Evolutionary conservation across 2,888 invertebrate species (phyloP).

Genomic region (Caenorhabditis sp.): DNA sequence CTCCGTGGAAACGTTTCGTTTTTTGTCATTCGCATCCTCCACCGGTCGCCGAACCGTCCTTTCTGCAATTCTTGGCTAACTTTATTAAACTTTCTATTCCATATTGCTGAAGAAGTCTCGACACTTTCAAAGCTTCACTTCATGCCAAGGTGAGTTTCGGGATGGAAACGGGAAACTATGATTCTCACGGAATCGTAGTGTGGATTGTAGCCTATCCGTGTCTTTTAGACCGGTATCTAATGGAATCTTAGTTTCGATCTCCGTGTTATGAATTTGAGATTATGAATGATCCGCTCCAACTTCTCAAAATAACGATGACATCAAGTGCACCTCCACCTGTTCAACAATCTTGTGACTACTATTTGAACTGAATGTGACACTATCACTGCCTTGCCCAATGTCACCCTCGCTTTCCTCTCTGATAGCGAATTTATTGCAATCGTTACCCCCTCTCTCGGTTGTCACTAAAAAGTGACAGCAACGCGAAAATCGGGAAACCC

Average conservation of each 20-base stretch:
- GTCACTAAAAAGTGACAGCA: background rate
- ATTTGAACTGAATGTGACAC: slow-evolving; percentile 38
- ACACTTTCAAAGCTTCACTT: background rate
- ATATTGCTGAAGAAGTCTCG: background rate
- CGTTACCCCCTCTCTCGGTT: background rate
- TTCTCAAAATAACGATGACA: background rate
- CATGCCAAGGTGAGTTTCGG: slow-evolving; percentile 11
- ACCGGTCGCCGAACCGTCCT: background rate
- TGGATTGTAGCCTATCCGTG: background rate
- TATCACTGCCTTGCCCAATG: slow-evolving; percentile 8
- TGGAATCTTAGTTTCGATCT: background rate
- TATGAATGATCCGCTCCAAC: background rate
- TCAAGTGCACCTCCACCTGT: slow-evolving; percentile 10
- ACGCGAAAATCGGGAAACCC: slow-evolving; percentile 1
- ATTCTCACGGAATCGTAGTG: background rate
- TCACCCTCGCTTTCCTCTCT: background rate
- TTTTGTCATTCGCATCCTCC: slow-evolving; percentile 14
- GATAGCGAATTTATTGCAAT: slow-evolving; percentile 18
- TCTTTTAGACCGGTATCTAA: background rate
- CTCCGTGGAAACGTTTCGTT: background rate
- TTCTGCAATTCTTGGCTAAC: background rate
- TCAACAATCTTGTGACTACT: slow-evolving; percentile 44
- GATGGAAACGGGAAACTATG: background rate
- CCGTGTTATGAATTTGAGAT: background rate
- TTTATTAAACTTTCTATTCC: background rate